These are phyloP conservation scores for Ovibos moschatus DNA, from an alignment of 2,113 vertebrate genomes.

Conservation along the genomic window DNA sequence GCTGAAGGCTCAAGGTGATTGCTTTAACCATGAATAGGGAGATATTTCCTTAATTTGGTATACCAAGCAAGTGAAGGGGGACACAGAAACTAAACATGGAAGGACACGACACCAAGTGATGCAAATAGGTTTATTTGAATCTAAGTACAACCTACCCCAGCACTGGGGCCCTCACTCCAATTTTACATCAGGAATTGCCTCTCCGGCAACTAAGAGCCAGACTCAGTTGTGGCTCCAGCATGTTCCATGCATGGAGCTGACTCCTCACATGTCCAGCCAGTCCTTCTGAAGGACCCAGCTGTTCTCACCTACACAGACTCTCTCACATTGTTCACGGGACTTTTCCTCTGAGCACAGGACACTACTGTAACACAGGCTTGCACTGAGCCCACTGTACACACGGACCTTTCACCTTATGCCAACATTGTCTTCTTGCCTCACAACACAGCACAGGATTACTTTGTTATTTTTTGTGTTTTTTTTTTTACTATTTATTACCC, in stretches of 20 bases:
- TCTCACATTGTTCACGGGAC: background rate
- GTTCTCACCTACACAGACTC: background rate
- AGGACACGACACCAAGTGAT: too few relatives aligned
- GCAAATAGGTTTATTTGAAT: background rate
- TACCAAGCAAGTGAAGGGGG: background rate
- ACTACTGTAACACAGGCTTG: accelerated
- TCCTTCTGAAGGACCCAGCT: background rate
- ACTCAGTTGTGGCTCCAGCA: accelerated
- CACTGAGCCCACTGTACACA: accelerated
- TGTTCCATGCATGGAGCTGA: background rate
- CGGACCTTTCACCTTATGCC: background rate
- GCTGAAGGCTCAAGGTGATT: background rate
- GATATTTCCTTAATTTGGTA: background rate
- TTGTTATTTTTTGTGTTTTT: too few relatives aligned
- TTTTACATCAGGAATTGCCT: background rate
- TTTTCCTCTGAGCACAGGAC: accelerated
- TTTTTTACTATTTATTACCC: background rate
- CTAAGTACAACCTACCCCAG: background rate
- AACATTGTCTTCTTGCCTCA: background rate
- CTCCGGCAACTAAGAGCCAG: background rate
- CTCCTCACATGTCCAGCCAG: background rate
- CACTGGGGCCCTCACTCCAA: background rate
- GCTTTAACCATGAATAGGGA: background rate
- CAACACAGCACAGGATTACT: background rate
- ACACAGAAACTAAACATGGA: background rate